Evolutionary conservation across 2,113 vertebrate genomes (phyloP).

Genomic region (Malurus elegans): DNA sequence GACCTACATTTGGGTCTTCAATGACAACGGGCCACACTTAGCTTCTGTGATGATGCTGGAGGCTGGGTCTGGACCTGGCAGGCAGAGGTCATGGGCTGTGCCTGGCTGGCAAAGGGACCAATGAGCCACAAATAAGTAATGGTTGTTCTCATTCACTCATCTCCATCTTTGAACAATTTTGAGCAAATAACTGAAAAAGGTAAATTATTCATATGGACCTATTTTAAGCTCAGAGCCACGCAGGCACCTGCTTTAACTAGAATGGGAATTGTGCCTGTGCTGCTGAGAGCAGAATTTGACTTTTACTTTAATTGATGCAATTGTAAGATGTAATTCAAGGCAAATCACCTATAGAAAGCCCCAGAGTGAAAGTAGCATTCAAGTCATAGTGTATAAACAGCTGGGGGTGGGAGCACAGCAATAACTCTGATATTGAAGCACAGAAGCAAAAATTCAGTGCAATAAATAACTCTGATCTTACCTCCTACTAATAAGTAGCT

Average conservation of each 20-base stretch:
- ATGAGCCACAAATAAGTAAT: slow-evolving; percentile 8
- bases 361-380: not conserved
- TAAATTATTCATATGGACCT: slow-evolving; percentile 59
- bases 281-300: slow-evolving; percentile 52
- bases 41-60: not conserved
- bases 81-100: not conserved
- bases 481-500: slow-evolving; percentile 98
- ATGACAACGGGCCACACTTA: not conserved
- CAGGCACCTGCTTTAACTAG: slow-evolving; percentile 44
- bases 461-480: slow-evolving; percentile 72
- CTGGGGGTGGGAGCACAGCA: not conserved
- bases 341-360: slow-evolving; percentile 31
- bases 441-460: not conserved
- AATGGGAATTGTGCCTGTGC: slow-evolving; percentile 28
- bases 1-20: not conserved
- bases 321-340: slow-evolving; percentile 21
- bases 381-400: not conserved
- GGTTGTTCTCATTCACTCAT: slow-evolving; percentile 42
- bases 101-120: not conserved
- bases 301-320: slow-evolving; percentile 63
- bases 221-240: slow-evolving; percentile 46
- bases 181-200: slow-evolving; percentile 27
- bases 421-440: not conserved
- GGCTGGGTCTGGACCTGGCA: not conserved
- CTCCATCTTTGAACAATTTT: slow-evolving; percentile 41